Evolutionary conservation across 2,113 vertebrate genomes (phyloP).

Genomic region (Anoplopoma fimbria): DNA sequence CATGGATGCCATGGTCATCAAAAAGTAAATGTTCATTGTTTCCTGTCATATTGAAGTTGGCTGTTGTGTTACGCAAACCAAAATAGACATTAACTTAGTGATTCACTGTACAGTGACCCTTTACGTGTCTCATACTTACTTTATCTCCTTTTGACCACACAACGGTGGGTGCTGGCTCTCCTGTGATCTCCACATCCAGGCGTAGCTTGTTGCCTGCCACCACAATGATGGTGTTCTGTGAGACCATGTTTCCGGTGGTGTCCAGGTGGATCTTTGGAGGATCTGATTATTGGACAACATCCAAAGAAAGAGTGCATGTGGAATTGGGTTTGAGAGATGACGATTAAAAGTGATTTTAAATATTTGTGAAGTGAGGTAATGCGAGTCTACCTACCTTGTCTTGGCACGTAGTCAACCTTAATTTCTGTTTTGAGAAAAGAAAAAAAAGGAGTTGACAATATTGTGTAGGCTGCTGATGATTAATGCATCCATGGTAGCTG

Average conservation of each 20-base stretch:
- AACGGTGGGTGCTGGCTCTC: conserved; percentile 88
- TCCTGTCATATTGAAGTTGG: background rate
- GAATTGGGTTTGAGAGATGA: background rate
- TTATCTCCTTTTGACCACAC: conserved; percentile 86
- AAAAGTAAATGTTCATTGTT: background rate
- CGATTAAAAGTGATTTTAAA: background rate
- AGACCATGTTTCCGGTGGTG: conserved; percentile 86
- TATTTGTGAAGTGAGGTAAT: background rate
- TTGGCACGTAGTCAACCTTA: conserved; percentile 94
- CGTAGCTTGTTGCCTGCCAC: conserved; percentile 94
- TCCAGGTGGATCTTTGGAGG: conserved; percentile 95
- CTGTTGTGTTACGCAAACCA: background rate
- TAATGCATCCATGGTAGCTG: conserved; percentile 5
- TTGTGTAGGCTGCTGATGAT: conserved; percentile 27
- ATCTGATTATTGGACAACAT: conserved; percentile 75
- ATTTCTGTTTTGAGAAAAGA: conserved; percentile 85
- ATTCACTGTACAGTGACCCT: background rate
- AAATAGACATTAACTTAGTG: background rate
- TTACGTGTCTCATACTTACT: conserved; percentile 64
- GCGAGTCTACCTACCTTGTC: conserved; percentile 86
- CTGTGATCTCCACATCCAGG: conserved; percentile 90
- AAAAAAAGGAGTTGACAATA: background rate
- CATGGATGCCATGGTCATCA: background rate
- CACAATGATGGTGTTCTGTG: conserved; percentile 90
- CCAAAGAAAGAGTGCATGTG: background rate